These are phyloP conservation scores for Cacatua alba DNA, from an alignment of 2,113 vertebrate species.

Conservation along the genomic window DNA sequence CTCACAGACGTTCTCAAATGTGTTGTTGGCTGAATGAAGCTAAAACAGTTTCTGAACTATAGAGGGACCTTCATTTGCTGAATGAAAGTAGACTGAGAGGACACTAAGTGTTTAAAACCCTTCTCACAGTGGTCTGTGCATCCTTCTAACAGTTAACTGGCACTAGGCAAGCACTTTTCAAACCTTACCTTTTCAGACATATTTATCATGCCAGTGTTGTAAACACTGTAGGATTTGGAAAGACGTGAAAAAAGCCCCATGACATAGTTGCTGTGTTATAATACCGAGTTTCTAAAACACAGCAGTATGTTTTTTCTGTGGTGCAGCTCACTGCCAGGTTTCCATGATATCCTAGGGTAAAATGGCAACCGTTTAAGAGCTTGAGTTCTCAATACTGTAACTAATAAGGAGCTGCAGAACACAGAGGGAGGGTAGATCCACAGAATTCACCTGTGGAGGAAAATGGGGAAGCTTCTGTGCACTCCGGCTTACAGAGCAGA, in stretches of 20 bases:
- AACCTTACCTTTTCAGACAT: not conserved
- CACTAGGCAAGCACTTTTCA: not conserved
- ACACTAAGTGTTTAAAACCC: not conserved
- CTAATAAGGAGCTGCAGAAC: slow-evolving; percentile 3
- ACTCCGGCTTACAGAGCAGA: not conserved
- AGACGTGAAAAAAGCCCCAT: not conserved
- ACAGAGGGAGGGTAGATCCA: slow-evolving; percentile 11
- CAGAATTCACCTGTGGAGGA: slow-evolving; percentile 34
- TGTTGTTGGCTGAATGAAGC: not conserved
- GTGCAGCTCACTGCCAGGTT: slow-evolving; percentile 21
- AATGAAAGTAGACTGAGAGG: not conserved
- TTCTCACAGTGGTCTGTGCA: not conserved
- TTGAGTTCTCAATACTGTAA: not conserved
- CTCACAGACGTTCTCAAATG: not conserved
- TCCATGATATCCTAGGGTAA: slow-evolving; percentile 29
- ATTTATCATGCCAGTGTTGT: not conserved
- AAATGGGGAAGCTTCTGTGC: slow-evolving; percentile 6
- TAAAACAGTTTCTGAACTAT: not conserved
- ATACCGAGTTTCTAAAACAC: not conserved
- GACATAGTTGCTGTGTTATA: not conserved
- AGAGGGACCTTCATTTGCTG: not conserved
- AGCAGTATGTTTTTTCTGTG: not conserved
- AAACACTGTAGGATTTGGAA: not conserved
- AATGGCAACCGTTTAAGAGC: not conserved
- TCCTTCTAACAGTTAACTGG: not conserved